phyloP scores from a whole-genome alignment of 1,140 invertebrate genomes.

The Batillaria attramentaria region DNA sequence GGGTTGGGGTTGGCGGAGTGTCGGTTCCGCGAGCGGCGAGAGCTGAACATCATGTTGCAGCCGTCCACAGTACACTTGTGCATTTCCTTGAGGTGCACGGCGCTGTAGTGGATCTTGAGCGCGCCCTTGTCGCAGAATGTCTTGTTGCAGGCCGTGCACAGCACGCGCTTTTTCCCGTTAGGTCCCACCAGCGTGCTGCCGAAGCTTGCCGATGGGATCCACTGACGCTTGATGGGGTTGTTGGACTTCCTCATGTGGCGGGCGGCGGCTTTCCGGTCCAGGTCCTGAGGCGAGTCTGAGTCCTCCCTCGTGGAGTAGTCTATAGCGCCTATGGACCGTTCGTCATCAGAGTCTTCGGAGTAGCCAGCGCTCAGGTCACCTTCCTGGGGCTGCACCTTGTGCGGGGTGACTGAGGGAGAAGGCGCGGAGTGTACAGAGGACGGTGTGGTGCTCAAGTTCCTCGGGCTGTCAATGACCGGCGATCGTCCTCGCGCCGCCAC shows the following conservation, averaged over 20 bases:
- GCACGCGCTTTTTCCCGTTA: slow-evolving; percentile 86
- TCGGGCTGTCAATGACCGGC: slow-evolving; percentile 61
- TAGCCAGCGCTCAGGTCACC: slow-evolving; percentile 21
- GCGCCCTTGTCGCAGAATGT: slow-evolving; percentile 99
- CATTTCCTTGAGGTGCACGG: slow-evolving; percentile 98
- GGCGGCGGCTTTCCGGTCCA: slow-evolving; percentile 37
- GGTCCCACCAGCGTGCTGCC: slow-evolving; percentile 68
- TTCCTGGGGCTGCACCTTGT: neutral
- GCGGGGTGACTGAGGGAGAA: slow-evolving; percentile 30
- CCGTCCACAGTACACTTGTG: slow-evolving; percentile 99
- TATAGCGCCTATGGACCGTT: slow-evolving; percentile 34
- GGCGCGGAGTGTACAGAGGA: slow-evolving; percentile 54
- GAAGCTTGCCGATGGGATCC: slow-evolving; percentile 81
- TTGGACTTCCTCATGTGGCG: slow-evolving; percentile 81
- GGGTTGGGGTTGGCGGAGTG: slow-evolving; percentile 99
- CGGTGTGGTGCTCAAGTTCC: slow-evolving; percentile 63
- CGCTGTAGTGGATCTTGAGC: slow-evolving; percentile 99
- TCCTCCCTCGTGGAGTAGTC: slow-evolving; percentile 42
- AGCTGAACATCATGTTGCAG: slow-evolving; percentile 99
- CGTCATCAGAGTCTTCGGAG: slow-evolving; percentile 29
- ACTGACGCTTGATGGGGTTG: slow-evolving; percentile 91
- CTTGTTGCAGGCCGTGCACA: slow-evolving; percentile 98
- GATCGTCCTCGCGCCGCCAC: slow-evolving; percentile 35
- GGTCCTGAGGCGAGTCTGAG: slow-evolving; percentile 31
- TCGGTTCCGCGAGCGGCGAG: slow-evolving; percentile 92